Conservation (phyloP, 2,113 vertebrate genomes). For the Semicossyphus pulcher region DNA sequence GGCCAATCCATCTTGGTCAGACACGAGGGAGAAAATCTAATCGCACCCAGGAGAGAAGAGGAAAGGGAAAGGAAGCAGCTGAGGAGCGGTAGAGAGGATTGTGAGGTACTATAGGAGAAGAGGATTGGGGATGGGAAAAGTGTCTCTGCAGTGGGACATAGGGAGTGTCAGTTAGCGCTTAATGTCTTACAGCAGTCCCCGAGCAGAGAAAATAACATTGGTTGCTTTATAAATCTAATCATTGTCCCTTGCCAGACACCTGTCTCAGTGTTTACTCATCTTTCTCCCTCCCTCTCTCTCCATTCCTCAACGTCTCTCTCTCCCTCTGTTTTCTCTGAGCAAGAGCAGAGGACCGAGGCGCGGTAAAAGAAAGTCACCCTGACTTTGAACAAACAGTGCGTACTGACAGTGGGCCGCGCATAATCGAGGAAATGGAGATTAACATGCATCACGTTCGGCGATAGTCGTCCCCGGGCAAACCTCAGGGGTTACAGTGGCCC, state of each 20-base stretch:
- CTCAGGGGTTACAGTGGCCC: slow-evolving; percentile 51
- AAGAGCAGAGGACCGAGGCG: slow-evolving; percentile 23
- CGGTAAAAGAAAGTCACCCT: slow-evolving; percentile 78
- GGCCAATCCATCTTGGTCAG: slow-evolving; percentile 64
- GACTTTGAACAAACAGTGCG: slow-evolving; percentile 75
- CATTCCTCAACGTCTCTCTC: slow-evolving; percentile 37
- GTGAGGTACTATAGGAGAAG: slow-evolving; percentile 18
- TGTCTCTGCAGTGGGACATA: slow-evolving; percentile 49
- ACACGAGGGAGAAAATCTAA: slow-evolving; percentile 51
- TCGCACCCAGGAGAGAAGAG: slow-evolving; percentile 44
- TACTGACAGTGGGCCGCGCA: slow-evolving; percentile 51
- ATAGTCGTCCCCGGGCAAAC: slow-evolving; percentile 56
- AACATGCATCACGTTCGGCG: slow-evolving; percentile 69
- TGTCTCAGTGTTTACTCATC: slow-evolving; percentile 74
- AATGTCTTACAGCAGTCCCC: slow-evolving; percentile 69
- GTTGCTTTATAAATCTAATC: slow-evolving; percentile 75
- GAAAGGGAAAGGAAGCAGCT: slow-evolving; percentile 6
- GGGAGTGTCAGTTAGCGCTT: slow-evolving; percentile 65
- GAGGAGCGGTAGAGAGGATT: slow-evolving; percentile 6
- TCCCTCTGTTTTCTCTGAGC: slow-evolving; percentile 3
- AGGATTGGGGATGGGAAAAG: slow-evolving; percentile 17
- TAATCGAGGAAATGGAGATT: slow-evolving; percentile 76
- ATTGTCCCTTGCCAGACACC: slow-evolving; percentile 73
- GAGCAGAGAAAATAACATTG: slow-evolving; percentile 68
- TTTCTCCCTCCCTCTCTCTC: slow-evolving; percentile 36